Evolutionary conservation across 2,888 invertebrate genomes (phyloP), one percentile per base, ranked within the genome.

Genomic region (Pammene fasciana): DNA sequence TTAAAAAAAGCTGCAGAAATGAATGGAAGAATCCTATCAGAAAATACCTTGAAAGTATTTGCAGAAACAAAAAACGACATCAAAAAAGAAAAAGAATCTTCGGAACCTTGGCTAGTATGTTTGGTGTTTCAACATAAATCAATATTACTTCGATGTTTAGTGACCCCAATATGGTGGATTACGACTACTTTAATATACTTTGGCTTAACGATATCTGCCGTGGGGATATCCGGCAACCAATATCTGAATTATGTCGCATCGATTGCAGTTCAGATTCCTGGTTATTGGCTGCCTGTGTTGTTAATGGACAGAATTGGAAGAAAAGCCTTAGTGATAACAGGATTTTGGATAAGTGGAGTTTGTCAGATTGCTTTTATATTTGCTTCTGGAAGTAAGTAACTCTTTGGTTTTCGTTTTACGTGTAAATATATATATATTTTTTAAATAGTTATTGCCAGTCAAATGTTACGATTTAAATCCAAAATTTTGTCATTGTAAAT

Each of bases 1-100:
- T 82, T 94, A 45, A 85, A 85, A 8, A 91, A 85, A 73, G 93
- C 94, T n/a, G 93, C 94, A 0, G 84, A 82, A 72, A 83, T 93
- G 0, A 95, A 95, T 72, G 90, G 90, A 41, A 83, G 88, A 1
- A 81, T 84, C 66, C 72, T 93, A n/a, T 85, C 89, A 4, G 84
- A 89, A 46, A 73, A 75, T 18, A 72, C 74, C 57, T 81, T 86
- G 71, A 56, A 67, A 8, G 9, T 6, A 34, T 67, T 59, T 10
- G 43, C 38, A 10, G 52, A 62, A 2, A 14, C 18, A 0, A 50
- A 64, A 34, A 18, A 36, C 18, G 13, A 14, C 8, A 34, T n/a
- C 16, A 16, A 46, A 18, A 46, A 38, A 26, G 65, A 57, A n/a
- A 16, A 34, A 38, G 18, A 66, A 5, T 18, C 18, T 16, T n/a